Evolutionary conservation across 2,888 invertebrate species (phyloP), one percentile per base, ranked within the genome.

Genomic region (Chloroclystis v-ata): DNA sequence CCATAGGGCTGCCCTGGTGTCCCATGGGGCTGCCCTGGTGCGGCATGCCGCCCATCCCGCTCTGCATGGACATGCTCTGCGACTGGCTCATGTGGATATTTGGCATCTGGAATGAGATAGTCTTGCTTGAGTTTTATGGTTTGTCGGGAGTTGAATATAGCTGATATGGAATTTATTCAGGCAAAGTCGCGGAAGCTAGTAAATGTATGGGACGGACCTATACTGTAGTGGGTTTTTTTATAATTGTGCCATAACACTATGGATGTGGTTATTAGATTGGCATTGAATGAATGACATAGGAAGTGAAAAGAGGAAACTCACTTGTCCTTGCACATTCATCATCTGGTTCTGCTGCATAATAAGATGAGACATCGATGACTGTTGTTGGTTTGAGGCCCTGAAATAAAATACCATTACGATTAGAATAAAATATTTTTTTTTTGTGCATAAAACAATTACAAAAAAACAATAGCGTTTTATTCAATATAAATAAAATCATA

Each of bases 51-150:
- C 72, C 69, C 71, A 72, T 63, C 49, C 72, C 65, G 32, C 63
- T 65, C 32, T 73, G 89, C 73, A 92, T 87, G 12, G 91, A 89
- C 75, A 92, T 88, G 59, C 91, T 90, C 65, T 92, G 92, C 4
- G 90, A 90, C 73, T 93, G 93, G 61, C 89, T 90, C 92, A 93
- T 92, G 69, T 92, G 92, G 66, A 93, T 90, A 61, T 90, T 91
- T 56, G 90, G 85, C 87, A 91, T 90, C 86, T 91, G 88, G 61
- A 84, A 56, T 4, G 7, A 29, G 13, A 30, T 11, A 11, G 3
- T 13, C 9, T 32, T 9, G 2, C 20, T 2, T 20, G 5, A 20
- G 5, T 20, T 20, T 20, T 2, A 4, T 20, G 20, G 20, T 2
- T 20, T 20, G 20, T 20, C n/a, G n/a, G n/a, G n/a, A 20, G 5